Conservation (phyloP, 2,797 vertebrate species). For the Chelon auratus region DNA sequence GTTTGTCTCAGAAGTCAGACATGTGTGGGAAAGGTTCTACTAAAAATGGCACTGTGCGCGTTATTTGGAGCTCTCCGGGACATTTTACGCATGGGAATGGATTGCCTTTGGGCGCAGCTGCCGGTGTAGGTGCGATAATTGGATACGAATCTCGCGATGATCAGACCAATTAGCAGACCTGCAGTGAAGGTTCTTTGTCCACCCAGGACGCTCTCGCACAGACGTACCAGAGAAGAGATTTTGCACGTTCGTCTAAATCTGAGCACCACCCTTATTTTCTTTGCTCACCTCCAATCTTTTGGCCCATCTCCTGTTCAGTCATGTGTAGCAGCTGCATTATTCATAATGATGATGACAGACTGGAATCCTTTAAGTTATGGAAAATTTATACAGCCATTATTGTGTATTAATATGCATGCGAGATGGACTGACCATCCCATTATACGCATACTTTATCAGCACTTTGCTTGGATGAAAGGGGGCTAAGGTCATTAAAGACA, state of each 20-base stretch:
- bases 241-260: slow-evolving; percentile 28
- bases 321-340: slow-evolving; percentile 73
- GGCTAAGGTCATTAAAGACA: slow-evolving; percentile 31
- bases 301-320: slow-evolving; percentile 43
- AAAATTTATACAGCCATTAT: slow-evolving; percentile 67
- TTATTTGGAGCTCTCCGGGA: slow-evolving; percentile 14
- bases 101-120: slow-evolving; percentile 47
- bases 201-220: slow-evolving; percentile 29
- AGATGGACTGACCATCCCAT: slow-evolving; percentile 50
- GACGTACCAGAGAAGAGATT: slow-evolving; percentile 17
- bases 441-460: slow-evolving; percentile 46
- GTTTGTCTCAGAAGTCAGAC: neutral
- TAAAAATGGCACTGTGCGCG: neutral
- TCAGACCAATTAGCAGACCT: slow-evolving; percentile 68
- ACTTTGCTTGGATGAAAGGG: slow-evolving; percentile 18
- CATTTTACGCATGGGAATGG: slow-evolving; percentile 45
- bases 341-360: slow-evolving; percentile 71
- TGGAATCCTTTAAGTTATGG: slow-evolving; percentile 64
- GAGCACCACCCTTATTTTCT: slow-evolving; percentile 12
- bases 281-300: slow-evolving; percentile 19
- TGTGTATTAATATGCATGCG: slow-evolving; percentile 70
- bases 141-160: slow-evolving; percentile 68
- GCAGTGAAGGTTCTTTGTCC: slow-evolving; percentile 72
- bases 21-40: neutral
- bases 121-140: slow-evolving; percentile 66